Percentiles rank a stretch among this genome's conserved stretches.
phyloP scores from a whole-genome alignment of 2,888 invertebrate genomes.

The Spialia ferax region DNA sequence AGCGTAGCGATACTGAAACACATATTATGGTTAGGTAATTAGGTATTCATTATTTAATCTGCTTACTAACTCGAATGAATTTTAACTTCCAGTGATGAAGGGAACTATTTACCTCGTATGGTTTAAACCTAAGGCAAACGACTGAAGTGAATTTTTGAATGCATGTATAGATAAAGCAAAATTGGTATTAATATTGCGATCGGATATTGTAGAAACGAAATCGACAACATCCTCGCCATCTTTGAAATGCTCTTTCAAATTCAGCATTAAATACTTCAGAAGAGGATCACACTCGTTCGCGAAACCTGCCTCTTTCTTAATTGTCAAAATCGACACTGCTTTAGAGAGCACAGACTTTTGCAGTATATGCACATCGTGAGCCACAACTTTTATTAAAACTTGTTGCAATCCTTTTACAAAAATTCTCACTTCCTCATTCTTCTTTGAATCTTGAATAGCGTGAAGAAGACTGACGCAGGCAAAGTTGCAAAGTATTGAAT shows the following conservation, averaged over 20 bases:
- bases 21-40: not conserved
- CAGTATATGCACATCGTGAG: constrained; percentile 70
- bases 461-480: constrained; percentile 83
- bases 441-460: constrained; percentile 72
- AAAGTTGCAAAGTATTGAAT: constrained; percentile 85
- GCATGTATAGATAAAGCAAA: constrained; percentile 52
- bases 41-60: not conserved
- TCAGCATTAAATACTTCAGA: constrained; percentile 82
- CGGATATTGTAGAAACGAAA: constrained; percentile 58
- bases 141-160: constrained; percentile 64
- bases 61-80: not conserved
- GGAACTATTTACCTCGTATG: constrained; percentile 64
- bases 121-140: constrained; percentile 59
- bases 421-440: constrained; percentile 58
- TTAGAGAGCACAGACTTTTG: constrained; percentile 80
- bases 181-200: constrained; percentile 47
- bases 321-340: constrained; percentile 82
- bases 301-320: constrained; percentile 67
- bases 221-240: constrained; percentile 77
- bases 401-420: constrained; percentile 72
- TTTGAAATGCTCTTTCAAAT: constrained; percentile 74
- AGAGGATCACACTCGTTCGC: constrained; percentile 67
- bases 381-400: constrained; percentile 74
- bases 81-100: not conserved
- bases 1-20: constrained; percentile 83